A percentile compares a stretch with the other conserved stretches of the same genome.
These are phyloP conservation scores for Himalopsyche anomala DNA, from an alignment of 2,888 invertebrate genomes.

Conservation along the genomic window DNA sequence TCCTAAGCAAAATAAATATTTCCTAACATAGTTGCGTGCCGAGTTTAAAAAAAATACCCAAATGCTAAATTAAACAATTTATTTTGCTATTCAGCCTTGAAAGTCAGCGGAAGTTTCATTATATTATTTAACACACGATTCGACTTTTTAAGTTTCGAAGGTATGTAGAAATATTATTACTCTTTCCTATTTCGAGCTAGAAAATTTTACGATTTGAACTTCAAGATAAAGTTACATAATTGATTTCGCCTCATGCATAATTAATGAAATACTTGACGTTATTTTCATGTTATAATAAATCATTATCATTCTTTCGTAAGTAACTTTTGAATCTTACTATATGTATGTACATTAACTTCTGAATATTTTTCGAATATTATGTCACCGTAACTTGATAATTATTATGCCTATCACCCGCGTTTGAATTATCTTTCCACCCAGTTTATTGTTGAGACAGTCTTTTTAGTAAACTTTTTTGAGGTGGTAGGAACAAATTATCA, in stretches of 20 bases:
- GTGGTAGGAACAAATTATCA: too few species aligned
- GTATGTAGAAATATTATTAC: slow-evolving; percentile 32
- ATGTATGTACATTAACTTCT: too few species aligned
- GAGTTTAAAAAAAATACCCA: background rate
- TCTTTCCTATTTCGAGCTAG: background rate
- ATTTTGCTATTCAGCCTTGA: slow-evolving; percentile 39
- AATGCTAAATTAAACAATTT: slow-evolving; percentile 36
- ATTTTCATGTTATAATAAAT: background rate
- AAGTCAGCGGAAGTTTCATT: slow-evolving; percentile 12
- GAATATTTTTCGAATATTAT: too few species aligned
- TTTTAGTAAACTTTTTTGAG: too few species aligned
- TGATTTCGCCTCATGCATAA: slow-evolving; percentile 3
- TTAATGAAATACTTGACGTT: background rate
- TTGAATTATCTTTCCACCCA: too few species aligned
- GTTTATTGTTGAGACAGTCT: too few species aligned
- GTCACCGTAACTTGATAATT: too few species aligned
- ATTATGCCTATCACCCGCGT: too few species aligned
- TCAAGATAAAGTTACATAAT: slow-evolving; percentile 34
- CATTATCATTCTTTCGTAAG: too few species aligned
- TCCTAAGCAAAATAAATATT: background rate
- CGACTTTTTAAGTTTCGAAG: slow-evolving; percentile 24
- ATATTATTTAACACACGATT: slow-evolving; percentile 40
- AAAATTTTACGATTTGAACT: slow-evolving; percentile 24
- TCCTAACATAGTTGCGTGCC: background rate
- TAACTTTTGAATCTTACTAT: too few species aligned